A percentile compares a stretch with the other conserved stretches of the same genome.
Evolutionary conservation across 2,113 vertebrate species (phyloP).

Genomic region (Bettongia penicillata): DNA sequence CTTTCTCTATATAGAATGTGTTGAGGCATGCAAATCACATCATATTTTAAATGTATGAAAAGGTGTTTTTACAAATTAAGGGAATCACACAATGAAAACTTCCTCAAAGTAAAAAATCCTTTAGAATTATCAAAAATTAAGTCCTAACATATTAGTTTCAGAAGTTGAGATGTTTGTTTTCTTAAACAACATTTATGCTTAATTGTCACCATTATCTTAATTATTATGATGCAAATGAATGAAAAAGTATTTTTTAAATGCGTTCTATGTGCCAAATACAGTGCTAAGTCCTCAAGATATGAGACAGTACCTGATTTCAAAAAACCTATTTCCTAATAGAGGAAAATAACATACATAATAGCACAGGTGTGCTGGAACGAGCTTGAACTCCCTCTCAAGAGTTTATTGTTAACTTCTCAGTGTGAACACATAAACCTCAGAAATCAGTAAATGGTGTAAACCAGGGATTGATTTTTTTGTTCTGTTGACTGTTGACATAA

Average conservation of each 20-base stretch:
- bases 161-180: background rate
- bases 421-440: background rate
- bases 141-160: background rate
- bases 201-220: background rate
- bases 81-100: background rate
- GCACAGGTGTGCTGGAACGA: background rate
- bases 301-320: background rate
- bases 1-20: background rate
- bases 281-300: background rate
- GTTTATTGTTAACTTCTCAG: background rate
- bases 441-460: background rate
- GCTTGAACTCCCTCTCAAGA: background rate
- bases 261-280: background rate
- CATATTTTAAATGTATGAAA: background rate
- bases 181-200: background rate
- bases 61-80: background rate
- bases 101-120: slow-evolving; percentile 19
- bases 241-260: background rate
- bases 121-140: background rate
- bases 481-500: background rate
- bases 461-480: background rate
- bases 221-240: background rate
- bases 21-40: background rate
- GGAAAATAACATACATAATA: background rate
- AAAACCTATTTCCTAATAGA: background rate